Evolutionary conservation across 1,140 invertebrate genomes (phyloP), one percentile per base, ranked within the genome.

Genomic region (Archivesica marissinica): DNA sequence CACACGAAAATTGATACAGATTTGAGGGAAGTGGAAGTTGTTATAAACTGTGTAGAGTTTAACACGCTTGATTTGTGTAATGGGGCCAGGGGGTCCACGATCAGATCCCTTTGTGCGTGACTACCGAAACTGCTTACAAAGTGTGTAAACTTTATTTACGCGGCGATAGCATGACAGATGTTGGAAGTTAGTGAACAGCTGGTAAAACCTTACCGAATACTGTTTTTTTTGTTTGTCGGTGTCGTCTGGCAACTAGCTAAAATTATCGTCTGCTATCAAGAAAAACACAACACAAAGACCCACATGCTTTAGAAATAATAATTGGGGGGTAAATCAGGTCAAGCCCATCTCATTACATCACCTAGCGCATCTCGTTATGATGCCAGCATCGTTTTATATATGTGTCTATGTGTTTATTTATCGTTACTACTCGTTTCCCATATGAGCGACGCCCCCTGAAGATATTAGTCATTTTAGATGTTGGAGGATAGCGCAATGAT

Each of bases 121-220:
- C 59, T 64, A 64, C 59, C 30, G 59, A 72, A 68, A 50, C 47
- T 50, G n/a, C n/a, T 50, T 13, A 50, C 13, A 50, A 33, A 72
- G 47, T 47, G 68, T 72, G 68, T 72, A 50, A 47, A 47, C 44
- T 72, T 50, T 47, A 30, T 72, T 72, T 72, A 47, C 44, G 68
- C 39, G 39, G n/a, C n/a, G 68, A n/a, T 72, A n/a, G 0, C 23
- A 50, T 47, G 68, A 72, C 68, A 72, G 68, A 72, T 72, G 68
- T 9, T 25, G 44, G 47, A 44, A 72, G 64, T 50, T 68, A 25
- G 25, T 28, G 44, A 72, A 41, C 68, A 72, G 68, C 68, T 72
- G 68, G 41, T 72, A 44, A 50, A 38, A 13, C 64, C 44, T 50
- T 41, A 23, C 25, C 68, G 68, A 64, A 64, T 64, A 64, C 59